phyloP scores from a whole-genome alignment of 2,113 vertebrate species.

The Chlamydotis undulata region DNA sequence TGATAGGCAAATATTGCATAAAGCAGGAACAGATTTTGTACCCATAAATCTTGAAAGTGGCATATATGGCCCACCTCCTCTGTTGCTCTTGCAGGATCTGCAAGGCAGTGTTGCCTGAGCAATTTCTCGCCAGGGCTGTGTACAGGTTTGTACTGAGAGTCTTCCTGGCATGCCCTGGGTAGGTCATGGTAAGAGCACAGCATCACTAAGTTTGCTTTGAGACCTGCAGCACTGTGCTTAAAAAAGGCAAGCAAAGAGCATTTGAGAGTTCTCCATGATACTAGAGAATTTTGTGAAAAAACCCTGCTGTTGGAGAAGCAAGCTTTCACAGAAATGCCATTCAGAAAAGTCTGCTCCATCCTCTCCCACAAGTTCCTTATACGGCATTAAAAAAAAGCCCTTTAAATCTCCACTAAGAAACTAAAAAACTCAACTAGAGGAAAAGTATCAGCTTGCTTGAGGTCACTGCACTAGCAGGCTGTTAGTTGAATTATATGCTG shows the following conservation, averaged over 20 bases:
- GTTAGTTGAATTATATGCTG: not conserved
- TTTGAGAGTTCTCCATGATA: not conserved
- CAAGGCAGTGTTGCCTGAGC: not conserved
- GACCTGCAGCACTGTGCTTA: not conserved
- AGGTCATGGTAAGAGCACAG: not conserved
- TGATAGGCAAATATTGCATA: fast-evolving
- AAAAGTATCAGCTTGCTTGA: not conserved
- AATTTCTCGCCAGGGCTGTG: not conserved
- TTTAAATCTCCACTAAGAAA: not conserved
- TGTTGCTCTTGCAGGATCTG: not conserved
- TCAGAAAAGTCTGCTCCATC: not conserved
- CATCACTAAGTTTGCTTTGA: not conserved
- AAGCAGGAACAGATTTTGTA: not conserved
- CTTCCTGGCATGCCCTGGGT: not conserved
- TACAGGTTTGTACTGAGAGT: not conserved
- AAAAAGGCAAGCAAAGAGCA: not conserved
- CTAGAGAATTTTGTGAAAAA: not conserved
- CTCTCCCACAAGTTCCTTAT: not conserved
- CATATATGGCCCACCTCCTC: too few species aligned
- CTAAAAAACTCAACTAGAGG: not conserved
- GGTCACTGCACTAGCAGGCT: not conserved
- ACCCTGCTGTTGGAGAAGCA: not conserved
- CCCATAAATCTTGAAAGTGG: not conserved
- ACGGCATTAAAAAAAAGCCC: not conserved
- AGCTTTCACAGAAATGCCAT: not conserved